Conservation (phyloP, 2,113 vertebrate species). For the Pagrus major region DNA sequence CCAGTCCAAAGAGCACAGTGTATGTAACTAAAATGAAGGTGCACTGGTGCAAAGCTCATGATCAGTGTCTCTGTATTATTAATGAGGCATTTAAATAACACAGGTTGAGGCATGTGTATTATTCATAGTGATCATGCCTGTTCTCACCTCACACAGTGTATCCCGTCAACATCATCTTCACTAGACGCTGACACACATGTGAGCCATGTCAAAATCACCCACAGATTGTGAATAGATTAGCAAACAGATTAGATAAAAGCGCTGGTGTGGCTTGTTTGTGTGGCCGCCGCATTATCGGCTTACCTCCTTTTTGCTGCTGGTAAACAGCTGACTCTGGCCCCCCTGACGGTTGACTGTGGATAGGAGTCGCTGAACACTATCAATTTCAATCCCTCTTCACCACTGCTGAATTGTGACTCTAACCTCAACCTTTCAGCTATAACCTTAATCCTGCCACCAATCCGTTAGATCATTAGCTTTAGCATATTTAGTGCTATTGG, state of each 20-base stretch:
- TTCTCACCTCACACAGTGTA: slow-evolving; percentile 25
- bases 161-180: slow-evolving; percentile 2
- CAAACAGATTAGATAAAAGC: slow-evolving; percentile 26
- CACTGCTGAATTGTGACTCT: slow-evolving; percentile 17
- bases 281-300: slow-evolving; percentile 22
- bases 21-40: not conserved
- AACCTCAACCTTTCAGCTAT: slow-evolving; percentile 44
- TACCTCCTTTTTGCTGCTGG: slow-evolving; percentile 9
- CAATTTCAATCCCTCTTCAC: slow-evolving; percentile 10
- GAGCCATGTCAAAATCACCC: slow-evolving; percentile 11
- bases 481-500: slow-evolving; percentile 63
- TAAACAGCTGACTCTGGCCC: slow-evolving; percentile 38
- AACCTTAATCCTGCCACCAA: slow-evolving; percentile 49
- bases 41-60: slow-evolving; percentile 4
- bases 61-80: slow-evolving; percentile 33
- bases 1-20: not conserved
- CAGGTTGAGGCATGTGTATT: slow-evolving; percentile 21
- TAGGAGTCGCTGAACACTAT: slow-evolving; percentile 30
- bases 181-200: not conserved
- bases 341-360: slow-evolving; percentile 7
- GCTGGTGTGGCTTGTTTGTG: not conserved
- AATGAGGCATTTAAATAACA: slow-evolving; percentile 46
- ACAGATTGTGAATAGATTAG: slow-evolving; percentile 37
- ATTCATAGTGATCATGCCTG: slow-evolving; percentile 43
- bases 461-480: slow-evolving; percentile 55